Conservation (phyloP, 1,140 invertebrate genomes). For the Sipha flava region DNA sequence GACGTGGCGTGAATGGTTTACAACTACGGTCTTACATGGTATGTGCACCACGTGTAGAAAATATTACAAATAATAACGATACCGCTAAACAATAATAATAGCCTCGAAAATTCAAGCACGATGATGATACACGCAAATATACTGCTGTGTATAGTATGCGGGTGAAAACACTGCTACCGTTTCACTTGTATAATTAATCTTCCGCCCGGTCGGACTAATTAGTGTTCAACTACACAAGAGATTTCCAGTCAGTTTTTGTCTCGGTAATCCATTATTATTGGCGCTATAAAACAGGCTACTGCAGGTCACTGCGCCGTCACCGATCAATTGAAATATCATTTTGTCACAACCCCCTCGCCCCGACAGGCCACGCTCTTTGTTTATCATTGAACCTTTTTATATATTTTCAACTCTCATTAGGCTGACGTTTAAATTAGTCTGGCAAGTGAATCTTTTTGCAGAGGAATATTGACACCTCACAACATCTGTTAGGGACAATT, state of each 20-base stretch:
- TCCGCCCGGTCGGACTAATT: not conserved
- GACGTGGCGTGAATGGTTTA: not conserved
- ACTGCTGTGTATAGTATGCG: too few species aligned
- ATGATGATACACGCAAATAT: too few species aligned
- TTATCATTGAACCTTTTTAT: not conserved
- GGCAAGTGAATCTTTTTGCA: not conserved
- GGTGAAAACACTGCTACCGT: not conserved
- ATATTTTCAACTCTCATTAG: not conserved
- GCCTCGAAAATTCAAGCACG: too few species aligned
- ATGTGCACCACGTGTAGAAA: too few species aligned
- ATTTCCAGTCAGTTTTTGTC: not conserved
- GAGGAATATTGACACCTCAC: not conserved
- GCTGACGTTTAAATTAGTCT: not conserved
- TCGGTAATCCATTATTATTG: not conserved
- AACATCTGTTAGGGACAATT: not conserved
- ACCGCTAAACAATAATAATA: too few species aligned
- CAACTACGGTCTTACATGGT: too few species aligned
- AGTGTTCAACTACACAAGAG: not conserved
- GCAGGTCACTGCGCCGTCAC: too few species aligned
- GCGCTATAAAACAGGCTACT: not conserved
- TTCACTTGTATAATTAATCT: not conserved
- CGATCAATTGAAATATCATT: not conserved
- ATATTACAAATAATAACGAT: too few species aligned
- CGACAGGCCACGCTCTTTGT: not conserved
- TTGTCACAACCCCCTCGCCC: not conserved